Evolutionary conservation across 1,140 invertebrate genomes (phyloP).

Genomic region (Diorhabda elongata): DNA sequence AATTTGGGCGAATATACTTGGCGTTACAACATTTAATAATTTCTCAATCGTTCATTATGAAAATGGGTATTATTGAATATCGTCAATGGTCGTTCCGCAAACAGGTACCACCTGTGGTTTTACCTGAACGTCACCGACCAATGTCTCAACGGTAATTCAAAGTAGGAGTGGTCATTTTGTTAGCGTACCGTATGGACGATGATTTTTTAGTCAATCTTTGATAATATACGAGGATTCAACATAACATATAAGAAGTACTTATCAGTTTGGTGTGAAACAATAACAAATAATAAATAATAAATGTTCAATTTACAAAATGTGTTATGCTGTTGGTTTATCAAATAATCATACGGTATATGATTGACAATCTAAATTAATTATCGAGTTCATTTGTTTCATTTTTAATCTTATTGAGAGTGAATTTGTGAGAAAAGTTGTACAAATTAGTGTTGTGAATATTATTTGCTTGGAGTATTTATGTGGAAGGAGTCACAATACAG

Average conservation of each 20-base stretch:
- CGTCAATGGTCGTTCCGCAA: slow-evolving; percentile 9
- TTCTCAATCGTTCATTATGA: slow-evolving; percentile 6
- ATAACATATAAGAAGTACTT: slow-evolving; percentile 37
- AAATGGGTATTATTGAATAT: slow-evolving; percentile 13
- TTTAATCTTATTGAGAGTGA: background rate
- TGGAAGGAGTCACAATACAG: background rate
- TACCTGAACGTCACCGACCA: slow-evolving; percentile 28
- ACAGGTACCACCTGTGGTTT: slow-evolving; percentile 23
- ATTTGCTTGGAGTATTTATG: background rate
- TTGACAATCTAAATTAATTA: slow-evolving; percentile 33
- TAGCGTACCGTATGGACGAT: slow-evolving; percentile 27
- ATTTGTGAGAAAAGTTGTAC: slow-evolving; percentile 9
- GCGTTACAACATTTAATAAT: background rate
- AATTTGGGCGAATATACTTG: too few species aligned
- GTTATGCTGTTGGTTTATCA: slow-evolving; percentile 37
- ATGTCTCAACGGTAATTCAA: slow-evolving; percentile 21
- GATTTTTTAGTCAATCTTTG: slow-evolving; percentile 30
- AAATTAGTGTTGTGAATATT: slow-evolving; percentile 8
- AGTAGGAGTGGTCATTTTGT: slow-evolving; percentile 29
- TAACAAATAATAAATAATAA: slow-evolving; percentile 45
- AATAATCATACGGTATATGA: slow-evolving; percentile 38
- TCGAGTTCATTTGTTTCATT: slow-evolving; percentile 1
- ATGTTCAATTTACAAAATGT: slow-evolving; percentile 43
- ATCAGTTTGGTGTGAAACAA: slow-evolving; percentile 46
- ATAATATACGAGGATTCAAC: slow-evolving; percentile 42